Conservation (phyloP, 2,888 invertebrate genomes). For the Ormia ochracea region DNA sequence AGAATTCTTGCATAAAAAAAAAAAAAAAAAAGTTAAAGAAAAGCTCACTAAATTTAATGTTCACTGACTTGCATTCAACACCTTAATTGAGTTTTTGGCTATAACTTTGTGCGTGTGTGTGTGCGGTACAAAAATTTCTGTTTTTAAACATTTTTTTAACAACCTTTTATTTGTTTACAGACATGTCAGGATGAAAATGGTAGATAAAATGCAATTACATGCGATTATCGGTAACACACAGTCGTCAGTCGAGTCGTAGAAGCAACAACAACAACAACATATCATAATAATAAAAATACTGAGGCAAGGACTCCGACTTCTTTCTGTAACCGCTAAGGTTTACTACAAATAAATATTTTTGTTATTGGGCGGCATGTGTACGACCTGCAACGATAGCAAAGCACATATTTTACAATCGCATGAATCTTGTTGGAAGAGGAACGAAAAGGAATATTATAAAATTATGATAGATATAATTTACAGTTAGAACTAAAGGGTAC, state of each 20-base stretch:
- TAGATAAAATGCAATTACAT: constrained; percentile 76
- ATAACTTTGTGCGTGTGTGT: constrained; percentile 2
- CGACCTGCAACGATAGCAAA: constrained; percentile 1
- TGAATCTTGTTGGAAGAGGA: background rate
- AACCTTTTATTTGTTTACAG: constrained; percentile 71
- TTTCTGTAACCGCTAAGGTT: background rate
- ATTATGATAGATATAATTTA: constrained; percentile 76
- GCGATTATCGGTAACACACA: constrained; percentile 71
- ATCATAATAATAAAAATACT: too few species aligned
- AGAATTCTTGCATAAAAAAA: constrained; percentile 7
- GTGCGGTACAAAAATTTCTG: constrained; percentile 8
- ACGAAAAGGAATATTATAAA: constrained; percentile 62
- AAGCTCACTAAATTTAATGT: constrained; percentile 50
- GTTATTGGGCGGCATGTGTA: background rate
- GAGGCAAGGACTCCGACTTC: constrained; percentile 3
- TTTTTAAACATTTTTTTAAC: constrained; percentile 45
- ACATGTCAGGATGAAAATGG: constrained; percentile 75
- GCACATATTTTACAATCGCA: background rate
- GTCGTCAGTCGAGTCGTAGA: background rate
- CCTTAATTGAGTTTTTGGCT: constrained; percentile 57
- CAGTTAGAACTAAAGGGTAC: constrained; percentile 67
- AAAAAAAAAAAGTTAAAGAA: background rate
- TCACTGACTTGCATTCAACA: constrained; percentile 61
- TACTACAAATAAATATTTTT: background rate
- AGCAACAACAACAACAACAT: too few species aligned